Base-by-base conservation (phyloP, 2,113 vertebrate genomes). In the Clupea harengus region DNA sequence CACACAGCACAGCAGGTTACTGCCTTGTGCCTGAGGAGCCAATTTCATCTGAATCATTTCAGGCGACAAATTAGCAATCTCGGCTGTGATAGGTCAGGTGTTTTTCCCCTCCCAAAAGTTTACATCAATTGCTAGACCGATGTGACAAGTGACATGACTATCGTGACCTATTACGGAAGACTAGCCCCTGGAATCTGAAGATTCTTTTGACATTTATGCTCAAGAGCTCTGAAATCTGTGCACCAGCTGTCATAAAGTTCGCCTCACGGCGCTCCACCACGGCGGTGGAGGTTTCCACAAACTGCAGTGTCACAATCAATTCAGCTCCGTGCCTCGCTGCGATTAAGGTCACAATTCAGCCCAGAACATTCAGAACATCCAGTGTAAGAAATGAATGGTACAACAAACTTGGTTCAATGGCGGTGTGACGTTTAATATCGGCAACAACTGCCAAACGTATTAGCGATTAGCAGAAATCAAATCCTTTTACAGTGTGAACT, bases 141-240 rank as follows among this genome's bases (percentile, higher is more conserved):
- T 78, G 72, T 78, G 72, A 78, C 72, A 78, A 78, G 72, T 39
- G 72, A 78, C 72, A 78, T 78, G 72, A 78, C 28, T 78, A 78
- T 78, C 10, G 72, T 78, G 72, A 78, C 72, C 72, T 32, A 78
- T 78, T 17, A 44, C 72, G 28, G 25, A 28, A 39, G 25, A 28
- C 28, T 32, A 0, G 72, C 72, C 72, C 72, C 72, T 32, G 25
- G 13, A 78, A 78, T 78, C 72, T 1, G 72, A 15, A 78, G 15
- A 78, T 78, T 78, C 72, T 78, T 78, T 78, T 78, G 72, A 78
- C 72, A 78, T 78, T 78, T 78, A 0, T 9, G 72, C 72, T 78
- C 28, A 4, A 5, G 11, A 39, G 72, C 28, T 28, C 13, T 13
- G 25, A 32, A 78, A 78, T 78, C 72, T 4, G 72, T 17, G 72